Evolutionary conservation across 1,140 invertebrate species (phyloP).

Genomic region (Macrosteles quadrilineatus): DNA sequence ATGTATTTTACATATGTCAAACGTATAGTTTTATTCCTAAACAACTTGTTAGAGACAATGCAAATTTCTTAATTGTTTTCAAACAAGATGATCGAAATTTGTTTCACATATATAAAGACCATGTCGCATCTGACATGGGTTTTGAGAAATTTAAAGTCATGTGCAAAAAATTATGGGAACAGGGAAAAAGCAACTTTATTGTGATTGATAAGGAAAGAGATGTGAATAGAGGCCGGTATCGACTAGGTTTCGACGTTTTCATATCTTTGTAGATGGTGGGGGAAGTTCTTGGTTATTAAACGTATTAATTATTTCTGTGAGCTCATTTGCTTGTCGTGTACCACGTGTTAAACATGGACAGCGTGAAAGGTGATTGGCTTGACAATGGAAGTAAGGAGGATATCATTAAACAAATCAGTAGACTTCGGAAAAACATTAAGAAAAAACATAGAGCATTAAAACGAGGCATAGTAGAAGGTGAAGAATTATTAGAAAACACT

Average conservation of each 20-base stretch:
- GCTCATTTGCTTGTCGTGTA: neutral
- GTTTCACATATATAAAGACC: conserved; percentile 50
- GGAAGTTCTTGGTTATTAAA: no score
- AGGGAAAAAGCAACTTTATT: conserved; percentile 48
- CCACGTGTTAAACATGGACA: neutral
- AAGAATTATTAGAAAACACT: neutral
- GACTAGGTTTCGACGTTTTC: conserved; percentile 20
- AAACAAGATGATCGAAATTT: conserved; percentile 52
- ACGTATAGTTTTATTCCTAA: conserved; percentile 50
- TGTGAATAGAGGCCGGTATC: conserved; percentile 45
- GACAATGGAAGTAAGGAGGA: neutral
- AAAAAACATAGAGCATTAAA: neutral
- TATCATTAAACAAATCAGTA: neutral
- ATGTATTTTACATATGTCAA: conserved; percentile 49
- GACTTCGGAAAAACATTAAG: conserved; percentile 7
- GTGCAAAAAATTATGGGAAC: conserved; percentile 40
- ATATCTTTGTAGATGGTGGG: neutral
- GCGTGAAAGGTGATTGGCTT: neutral
- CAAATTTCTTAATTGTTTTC: conserved; percentile 50
- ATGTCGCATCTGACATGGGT: conserved; percentile 39
- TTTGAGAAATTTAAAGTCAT: conserved; percentile 27
- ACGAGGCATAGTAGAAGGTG: neutral
- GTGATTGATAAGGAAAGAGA: conserved; percentile 49
- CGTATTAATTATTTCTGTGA: no score
- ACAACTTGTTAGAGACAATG: conserved; percentile 51